Evolutionary conservation across 1,140 invertebrate genomes (phyloP).

Genomic region (Brachionus sp.): DNA sequence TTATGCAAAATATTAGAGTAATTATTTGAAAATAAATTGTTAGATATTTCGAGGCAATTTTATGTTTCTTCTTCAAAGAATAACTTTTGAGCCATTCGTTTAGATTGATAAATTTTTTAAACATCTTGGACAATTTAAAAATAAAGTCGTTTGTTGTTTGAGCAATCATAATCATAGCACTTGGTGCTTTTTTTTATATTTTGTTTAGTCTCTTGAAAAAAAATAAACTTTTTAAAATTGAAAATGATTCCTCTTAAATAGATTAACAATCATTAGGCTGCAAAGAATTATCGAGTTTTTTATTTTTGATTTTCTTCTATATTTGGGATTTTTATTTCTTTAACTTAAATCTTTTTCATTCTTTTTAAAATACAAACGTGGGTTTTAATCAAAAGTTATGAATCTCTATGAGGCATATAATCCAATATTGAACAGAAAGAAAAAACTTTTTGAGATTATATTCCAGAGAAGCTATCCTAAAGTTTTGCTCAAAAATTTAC

Average conservation of each 20-base stretch:
- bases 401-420: slow-evolving; percentile 26
- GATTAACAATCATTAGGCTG: neutral
- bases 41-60: neutral
- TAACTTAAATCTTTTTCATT: slow-evolving; percentile 1
- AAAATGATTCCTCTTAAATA: slow-evolving; percentile 27
- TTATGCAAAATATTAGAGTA: neutral
- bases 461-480: slow-evolving; percentile 25
- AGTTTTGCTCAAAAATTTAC: slow-evolving; percentile 26
- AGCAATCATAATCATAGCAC: neutral
- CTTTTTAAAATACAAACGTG: slow-evolving; percentile 13
- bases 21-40: neutral
- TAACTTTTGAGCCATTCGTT: neutral
- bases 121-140: neutral
- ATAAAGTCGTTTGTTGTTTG: too few species aligned
- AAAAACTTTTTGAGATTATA: slow-evolving; percentile 22
- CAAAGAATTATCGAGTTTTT: neutral
- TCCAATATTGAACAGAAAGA: neutral
- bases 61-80: neutral
- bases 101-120: neutral
- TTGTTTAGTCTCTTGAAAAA: neutral
- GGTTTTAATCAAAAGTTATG: slow-evolving; percentile 6
- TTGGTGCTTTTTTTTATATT: neutral
- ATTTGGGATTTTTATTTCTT: slow-evolving; percentile 12
- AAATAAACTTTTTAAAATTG: neutral
- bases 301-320: neutral